A percentile compares a stretch with the other conserved stretches of the same genome.
phyloP scores from a whole-genome alignment of 2,113 vertebrate genomes.

The Gallinago jamesoni region DNA sequence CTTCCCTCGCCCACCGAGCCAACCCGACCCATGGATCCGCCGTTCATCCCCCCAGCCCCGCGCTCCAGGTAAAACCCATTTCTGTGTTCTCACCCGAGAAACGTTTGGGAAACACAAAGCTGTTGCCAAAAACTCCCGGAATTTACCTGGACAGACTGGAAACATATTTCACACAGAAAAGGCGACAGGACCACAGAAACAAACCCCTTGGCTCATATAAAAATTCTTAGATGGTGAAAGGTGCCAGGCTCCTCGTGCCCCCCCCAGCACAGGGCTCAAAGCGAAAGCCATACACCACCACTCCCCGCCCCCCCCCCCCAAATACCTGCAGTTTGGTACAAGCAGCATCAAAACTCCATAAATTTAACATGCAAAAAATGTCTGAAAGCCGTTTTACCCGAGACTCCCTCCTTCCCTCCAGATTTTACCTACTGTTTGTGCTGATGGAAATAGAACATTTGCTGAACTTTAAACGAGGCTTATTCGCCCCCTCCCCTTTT shows the following conservation, averaged over 20 bases:
- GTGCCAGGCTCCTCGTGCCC: background rate
- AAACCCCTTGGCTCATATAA: background rate
- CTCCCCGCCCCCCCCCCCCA: background rate
- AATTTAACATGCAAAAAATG: background rate
- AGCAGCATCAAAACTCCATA: background rate
- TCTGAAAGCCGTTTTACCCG: background rate
- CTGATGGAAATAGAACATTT: background rate
- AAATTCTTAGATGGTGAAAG: background rate
- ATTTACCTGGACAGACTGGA: background rate
- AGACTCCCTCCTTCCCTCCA: background rate
- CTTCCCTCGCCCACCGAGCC: background rate
- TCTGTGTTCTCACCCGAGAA: background rate
- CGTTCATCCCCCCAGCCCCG: background rate
- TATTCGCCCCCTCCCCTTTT: background rate
- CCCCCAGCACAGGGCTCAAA: background rate
- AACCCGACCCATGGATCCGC: fast-evolving
- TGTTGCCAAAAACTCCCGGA: no score
- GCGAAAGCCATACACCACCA: background rate
- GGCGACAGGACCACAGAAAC: background rate
- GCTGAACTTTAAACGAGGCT: background rate
- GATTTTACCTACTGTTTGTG: background rate
- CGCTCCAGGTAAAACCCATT: fast-evolving
- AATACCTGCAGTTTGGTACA: background rate
- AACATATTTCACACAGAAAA: background rate
- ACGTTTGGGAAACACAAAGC: background rate